Evolutionary conservation across 2,113 vertebrate genomes (phyloP), one percentile per base, ranked within the genome.

Genomic region (Hippocampus mohnikei): DNA sequence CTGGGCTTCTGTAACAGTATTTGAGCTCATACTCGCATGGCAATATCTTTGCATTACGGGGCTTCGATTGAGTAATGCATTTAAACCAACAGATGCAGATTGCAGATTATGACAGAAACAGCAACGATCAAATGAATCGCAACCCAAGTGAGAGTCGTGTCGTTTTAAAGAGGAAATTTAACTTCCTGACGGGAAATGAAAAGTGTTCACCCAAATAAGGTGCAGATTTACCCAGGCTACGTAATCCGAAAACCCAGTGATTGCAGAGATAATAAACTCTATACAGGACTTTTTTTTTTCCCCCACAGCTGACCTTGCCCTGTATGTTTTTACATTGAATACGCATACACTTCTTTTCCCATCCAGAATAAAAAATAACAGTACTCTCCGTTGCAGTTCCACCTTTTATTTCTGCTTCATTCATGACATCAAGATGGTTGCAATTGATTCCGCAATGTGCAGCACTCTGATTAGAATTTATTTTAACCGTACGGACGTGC

Each of bases 11-110:
- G 79, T 69, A 73, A 69, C 69, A 46, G 62, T 78, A 63, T 71
- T 75, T 74, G 48, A 84, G 67, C 67, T 62, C 69, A 75, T 56
- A 46, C 83, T 78, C 86, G 87, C 87, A 84, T 88, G 89, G 81
- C 55, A n/a, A 69, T 71, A 8, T 70, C 71, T 73, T 78, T 81
- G 72, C 70, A 78, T 85, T 77, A 72, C 72, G 66, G 67, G 66
- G 79, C 58, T 77, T 59, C 63, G 78, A 78, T 74, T 67, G 70
- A 81, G 29, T 69, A 59, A 58, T 79, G 29, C 67, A 77, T 69
- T 67, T 20, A 58, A 70, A 18, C 65, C 16, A 68, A 60, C 50
- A 46, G n/a, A 42, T 16, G 55, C 50, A 46, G n/a, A 42, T 16
- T 65, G 11, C 6, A 60, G 62, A 15, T 46, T 65, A 44, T 46